Percentiles rank a stretch among this genome's conserved stretches.
phyloP scores from a whole-genome alignment of 2,888 invertebrate species.

The Mactromeris polynyma region DNA sequence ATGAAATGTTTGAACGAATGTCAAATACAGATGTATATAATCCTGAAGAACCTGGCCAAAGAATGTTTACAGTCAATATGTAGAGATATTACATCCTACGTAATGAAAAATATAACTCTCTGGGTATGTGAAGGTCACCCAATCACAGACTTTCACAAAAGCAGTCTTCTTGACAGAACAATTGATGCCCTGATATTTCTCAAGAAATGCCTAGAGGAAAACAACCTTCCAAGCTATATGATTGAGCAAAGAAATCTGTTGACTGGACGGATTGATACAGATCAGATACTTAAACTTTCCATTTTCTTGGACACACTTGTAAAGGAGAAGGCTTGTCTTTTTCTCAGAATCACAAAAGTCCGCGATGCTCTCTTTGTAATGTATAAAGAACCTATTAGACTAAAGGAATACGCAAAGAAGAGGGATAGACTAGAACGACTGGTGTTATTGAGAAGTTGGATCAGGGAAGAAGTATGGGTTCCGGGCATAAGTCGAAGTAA shows the following conservation, averaged over 20 bases:
- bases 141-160: not conserved
- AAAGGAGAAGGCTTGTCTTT: not conserved
- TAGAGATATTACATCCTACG: conserved; percentile 26
- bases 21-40: conserved; percentile 31
- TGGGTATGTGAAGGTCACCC: conserved; percentile 21
- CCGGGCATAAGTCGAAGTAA: not conserved
- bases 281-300: not conserved
- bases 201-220: not conserved
- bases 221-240: conserved; percentile 27
- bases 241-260: conserved; percentile 19
- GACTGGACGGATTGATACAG: not conserved
- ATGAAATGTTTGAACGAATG: conserved; percentile 28
- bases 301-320: not conserved
- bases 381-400: not conserved
- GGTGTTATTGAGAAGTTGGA: not conserved
- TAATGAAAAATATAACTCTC: conserved; percentile 30
- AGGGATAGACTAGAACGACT: not conserved
- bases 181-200: not conserved
- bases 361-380: not conserved
- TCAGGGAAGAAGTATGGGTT: not conserved
- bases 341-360: conserved; percentile 1
- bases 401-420: not conserved
- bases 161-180: not conserved
- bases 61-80: not conserved
- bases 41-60: conserved; percentile 4